Evolutionary conservation across 2,888 invertebrate genomes (phyloP), one percentile per base, ranked within the genome.

Genomic region (Ganaspis brasiliensis): DNA sequence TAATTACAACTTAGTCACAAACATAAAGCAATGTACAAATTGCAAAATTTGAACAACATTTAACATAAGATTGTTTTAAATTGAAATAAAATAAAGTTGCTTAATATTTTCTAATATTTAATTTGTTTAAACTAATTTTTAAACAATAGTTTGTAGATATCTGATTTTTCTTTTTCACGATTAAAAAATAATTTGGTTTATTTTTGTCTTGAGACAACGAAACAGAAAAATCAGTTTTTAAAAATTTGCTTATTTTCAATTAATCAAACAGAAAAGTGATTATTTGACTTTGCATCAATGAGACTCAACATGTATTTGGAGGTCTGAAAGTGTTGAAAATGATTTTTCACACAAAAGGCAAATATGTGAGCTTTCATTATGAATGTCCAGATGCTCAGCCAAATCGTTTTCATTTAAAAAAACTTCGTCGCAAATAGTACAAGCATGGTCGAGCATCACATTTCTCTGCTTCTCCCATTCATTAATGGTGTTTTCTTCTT

Each of bases 301-400:
- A n/a, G 86, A 88, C 0, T 87, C 86, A 6, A 91, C 91, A 55
- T 91, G 91, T 31, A 83, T 80, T 67, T 90, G 91, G 3, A 91
- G 75, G 12, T 91, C 88, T 56, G 85, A 86, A 5, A 91, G 81
- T 10, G 85, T 89, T 0, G 85, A 72, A 31, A 91, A 91, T 0
- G 87, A 87, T 72, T 87, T 88, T 19, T 91, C 91, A 71, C 91
- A 91, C 16, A 91, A 77, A 37, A 89, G 82, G 72, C 91, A 91
- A 24, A 89, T 82, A 45, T 90, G 88, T 0, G 85, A 79, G 24
- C 87, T 87, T 6, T 82, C 87, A 74, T 89, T 88, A 71, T 91
- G 90, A 12, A 86, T 80, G 35, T 91, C 87, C n/a, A 88, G 77
- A 78, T 91, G 91, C 67, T 89, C 88, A 0, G 85, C 82, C 0